Conservation (phyloP, 2,113 vertebrate genomes). For the Ailurus styani region DNA sequence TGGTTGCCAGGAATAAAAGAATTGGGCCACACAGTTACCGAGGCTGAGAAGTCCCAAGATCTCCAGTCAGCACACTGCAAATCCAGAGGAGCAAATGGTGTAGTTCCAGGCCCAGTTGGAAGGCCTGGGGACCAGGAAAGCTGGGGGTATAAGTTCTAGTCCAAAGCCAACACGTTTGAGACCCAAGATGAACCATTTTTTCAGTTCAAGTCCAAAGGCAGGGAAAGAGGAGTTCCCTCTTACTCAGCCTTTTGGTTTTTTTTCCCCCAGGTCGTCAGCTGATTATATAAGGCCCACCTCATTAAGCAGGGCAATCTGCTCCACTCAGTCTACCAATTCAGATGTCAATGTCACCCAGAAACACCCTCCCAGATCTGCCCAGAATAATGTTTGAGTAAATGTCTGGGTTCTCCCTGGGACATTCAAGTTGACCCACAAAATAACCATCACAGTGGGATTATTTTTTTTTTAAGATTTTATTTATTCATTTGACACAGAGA, state of each 20-base stretch:
- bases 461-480: background rate
- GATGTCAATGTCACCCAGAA: background rate
- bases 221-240: background rate
- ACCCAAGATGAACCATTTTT: background rate
- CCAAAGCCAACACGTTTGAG: background rate
- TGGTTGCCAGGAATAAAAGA: background rate
- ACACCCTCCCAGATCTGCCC: background rate
- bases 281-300: background rate
- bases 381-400: background rate
- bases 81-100: background rate
- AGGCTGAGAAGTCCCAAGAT: background rate
- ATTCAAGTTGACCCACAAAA: background rate
- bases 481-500: no score
- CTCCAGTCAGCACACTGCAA: background rate
- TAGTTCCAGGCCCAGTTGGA: background rate
- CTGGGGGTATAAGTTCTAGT: background rate
- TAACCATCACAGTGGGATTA: background rate
- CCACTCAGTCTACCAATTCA: background rate
- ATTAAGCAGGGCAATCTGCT: background rate
- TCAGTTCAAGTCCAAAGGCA: background rate
- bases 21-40: background rate
- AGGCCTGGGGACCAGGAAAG: background rate
- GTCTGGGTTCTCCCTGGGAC: background rate
- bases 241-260: background rate
- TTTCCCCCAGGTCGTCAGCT: background rate